Evolutionary conservation across 1,140 invertebrate genomes (phyloP).

Genomic region (Bombus vancouverensis): DNA sequence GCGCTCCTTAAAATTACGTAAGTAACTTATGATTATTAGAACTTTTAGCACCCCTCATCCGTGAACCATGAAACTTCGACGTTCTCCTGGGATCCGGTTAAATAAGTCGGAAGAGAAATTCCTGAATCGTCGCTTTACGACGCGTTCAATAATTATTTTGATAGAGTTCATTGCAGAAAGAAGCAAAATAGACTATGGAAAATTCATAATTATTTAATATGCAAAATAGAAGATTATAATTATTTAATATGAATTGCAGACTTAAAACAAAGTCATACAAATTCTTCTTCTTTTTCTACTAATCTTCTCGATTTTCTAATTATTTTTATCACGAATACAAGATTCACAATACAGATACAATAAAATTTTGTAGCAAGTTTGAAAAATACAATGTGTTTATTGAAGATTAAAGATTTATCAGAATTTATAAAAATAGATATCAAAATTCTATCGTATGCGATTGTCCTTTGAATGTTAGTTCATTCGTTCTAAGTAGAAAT

Average conservation of each 20-base stretch:
- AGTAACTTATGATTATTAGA: constrained; percentile 30
- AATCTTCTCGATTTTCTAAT: no score
- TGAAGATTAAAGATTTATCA: not conserved
- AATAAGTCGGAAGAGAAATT: constrained; percentile 3
- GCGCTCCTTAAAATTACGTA: constrained; percentile 39
- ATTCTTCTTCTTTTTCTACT: no score
- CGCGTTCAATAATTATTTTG: no score
- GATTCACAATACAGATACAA: no score
- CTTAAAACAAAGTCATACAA: no score
- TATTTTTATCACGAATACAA: no score
- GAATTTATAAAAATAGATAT: no score
- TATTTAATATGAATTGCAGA: no score
- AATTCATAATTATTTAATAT: not conserved
- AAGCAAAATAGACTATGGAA: not conserved
- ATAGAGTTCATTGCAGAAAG: not conserved
- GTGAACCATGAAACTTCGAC: not conserved
- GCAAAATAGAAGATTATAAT: not conserved
- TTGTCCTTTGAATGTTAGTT: not conserved
- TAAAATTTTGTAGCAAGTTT: not conserved
- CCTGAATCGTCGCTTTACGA: not conserved
- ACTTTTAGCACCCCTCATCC: not conserved
- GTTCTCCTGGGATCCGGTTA: not conserved
- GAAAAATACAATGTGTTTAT: not conserved
- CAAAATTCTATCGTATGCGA: no score
- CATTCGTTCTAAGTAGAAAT: not conserved